phyloP scores from a whole-genome alignment of 1,140 invertebrate species.

The Achroia grisella region DNA sequence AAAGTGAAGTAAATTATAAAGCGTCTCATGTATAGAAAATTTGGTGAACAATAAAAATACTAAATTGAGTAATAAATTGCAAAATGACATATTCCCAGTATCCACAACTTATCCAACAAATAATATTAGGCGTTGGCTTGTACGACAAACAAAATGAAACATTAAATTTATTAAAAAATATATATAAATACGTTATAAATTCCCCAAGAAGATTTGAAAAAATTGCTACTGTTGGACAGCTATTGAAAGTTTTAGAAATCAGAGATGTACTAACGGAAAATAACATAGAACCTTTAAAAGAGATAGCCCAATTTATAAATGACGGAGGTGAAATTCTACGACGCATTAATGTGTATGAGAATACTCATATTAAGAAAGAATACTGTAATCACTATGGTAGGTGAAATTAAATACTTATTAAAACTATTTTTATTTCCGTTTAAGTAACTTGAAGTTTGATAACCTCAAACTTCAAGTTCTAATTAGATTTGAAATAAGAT shows the following conservation, averaged over 20 bases:
- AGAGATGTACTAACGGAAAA: constrained; percentile 53
- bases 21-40: too few relatives aligned
- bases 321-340: constrained; percentile 2
- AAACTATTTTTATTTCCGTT: too few relatives aligned
- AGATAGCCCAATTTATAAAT: constrained; percentile 35
- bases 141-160: constrained; percentile 35
- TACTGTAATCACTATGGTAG: too few relatives aligned
- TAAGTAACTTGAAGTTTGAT: too few relatives aligned
- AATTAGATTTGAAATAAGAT: too few relatives aligned
- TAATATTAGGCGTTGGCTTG: constrained; percentile 28
- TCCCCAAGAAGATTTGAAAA: constrained; percentile 49
- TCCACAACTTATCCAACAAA: constrained; percentile 35
- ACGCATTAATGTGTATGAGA: too few relatives aligned
- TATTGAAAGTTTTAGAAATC: constrained; percentile 49
- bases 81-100: constrained; percentile 21
- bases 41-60: too few relatives aligned
- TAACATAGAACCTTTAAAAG: constrained; percentile 42
- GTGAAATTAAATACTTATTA: too few relatives aligned
- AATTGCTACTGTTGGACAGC: constrained; percentile 37
- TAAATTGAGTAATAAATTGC: background rate
- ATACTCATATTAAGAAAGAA: too few relatives aligned
- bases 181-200: constrained; percentile 48
- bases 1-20: too few relatives aligned
- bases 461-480: too few relatives aligned
- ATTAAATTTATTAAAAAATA: constrained; percentile 39